Evolutionary conservation across 2,113 vertebrate species (phyloP).

Genomic region (Budorcas taxicolor): DNA sequence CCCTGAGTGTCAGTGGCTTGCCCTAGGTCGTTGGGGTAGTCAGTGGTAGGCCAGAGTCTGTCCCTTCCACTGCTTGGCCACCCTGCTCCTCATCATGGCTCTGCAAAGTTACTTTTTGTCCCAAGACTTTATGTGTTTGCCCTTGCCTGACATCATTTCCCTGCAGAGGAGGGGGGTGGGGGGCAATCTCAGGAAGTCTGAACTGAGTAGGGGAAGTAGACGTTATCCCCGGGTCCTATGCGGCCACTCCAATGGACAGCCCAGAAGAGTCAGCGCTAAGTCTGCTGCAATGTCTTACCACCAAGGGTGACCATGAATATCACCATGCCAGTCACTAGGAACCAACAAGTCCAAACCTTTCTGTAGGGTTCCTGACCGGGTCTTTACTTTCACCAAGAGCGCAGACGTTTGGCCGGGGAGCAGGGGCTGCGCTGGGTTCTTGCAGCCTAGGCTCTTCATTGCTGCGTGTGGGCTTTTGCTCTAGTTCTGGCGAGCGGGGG

Average conservation of each 20-base stretch:
- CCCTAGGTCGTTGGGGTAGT: no score
- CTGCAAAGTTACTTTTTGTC: not conserved
- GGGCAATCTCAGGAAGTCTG: not conserved
- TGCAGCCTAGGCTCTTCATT: not conserved
- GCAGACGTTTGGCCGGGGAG: accelerated
- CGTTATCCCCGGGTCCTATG: not conserved
- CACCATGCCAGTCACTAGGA: not conserved
- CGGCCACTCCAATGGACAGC: not conserved
- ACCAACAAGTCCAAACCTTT: not conserved
- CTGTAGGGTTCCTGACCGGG: not conserved
- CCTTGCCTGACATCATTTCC: no score
- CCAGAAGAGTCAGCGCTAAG: not conserved
- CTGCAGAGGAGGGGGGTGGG: not conserved
- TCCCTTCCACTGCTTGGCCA: accelerated
- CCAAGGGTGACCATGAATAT: no score
- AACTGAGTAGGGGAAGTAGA: not conserved
- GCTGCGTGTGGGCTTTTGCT: not conserved
- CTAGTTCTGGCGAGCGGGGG: not conserved
- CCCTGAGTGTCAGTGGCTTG: not conserved
- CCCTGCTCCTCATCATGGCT: accelerated
- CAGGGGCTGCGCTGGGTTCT: not conserved
- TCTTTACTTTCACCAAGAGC: not conserved
- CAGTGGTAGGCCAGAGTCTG: not conserved
- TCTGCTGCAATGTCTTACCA: not conserved
- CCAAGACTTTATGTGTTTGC: accelerated